Conservation (phyloP, 2,888 invertebrate species). For the Caenorhabditis afra region DNA sequence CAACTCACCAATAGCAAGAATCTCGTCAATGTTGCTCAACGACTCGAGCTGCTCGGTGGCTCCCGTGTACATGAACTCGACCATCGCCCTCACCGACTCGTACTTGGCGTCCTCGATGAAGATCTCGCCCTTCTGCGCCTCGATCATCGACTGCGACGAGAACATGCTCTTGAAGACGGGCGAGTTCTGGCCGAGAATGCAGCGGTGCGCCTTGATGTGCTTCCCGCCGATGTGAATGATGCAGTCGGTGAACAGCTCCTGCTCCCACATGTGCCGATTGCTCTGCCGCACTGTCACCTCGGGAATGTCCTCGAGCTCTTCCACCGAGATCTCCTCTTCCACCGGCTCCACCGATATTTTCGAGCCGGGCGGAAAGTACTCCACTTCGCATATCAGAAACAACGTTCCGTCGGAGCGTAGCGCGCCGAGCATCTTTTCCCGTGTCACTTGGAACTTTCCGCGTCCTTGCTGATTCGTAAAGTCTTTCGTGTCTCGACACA, state of each 20-base stretch:
- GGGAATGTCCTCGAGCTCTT: conserved; percentile 61
- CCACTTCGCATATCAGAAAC: conserved; percentile 76
- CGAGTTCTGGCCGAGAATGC: conserved; percentile 76
- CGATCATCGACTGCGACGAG: conserved; percentile 73
- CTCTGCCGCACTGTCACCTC: conserved; percentile 60
- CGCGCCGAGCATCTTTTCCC: conserved; percentile 75
- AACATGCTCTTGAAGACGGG: conserved; percentile 78
- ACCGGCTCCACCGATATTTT: conserved; percentile 75
- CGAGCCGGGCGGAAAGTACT: conserved; percentile 73
- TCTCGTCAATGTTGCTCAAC: conserved; percentile 70
- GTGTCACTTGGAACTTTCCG: conserved; percentile 78
- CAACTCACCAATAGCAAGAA: conserved; percentile 68
- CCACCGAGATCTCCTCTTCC: conserved; percentile 63
- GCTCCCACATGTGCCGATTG: conserved; percentile 73
- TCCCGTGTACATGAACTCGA: conserved; percentile 78
- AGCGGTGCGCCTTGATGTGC: conserved; percentile 73
- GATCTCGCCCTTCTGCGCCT: conserved; percentile 76
- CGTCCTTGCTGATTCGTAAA: conserved; percentile 80
- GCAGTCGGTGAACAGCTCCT: conserved; percentile 75
- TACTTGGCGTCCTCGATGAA: conserved; percentile 76
- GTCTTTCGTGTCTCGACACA: conserved; percentile 79
- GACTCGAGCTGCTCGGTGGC: conserved; percentile 61
- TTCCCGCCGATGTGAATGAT: conserved; percentile 75
- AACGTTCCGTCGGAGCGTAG: conserved; percentile 74
- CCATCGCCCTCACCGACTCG: conserved; percentile 75